phyloP scores from a whole-genome alignment of 2,113 vertebrate species.

The Mustelus asterias region DNA sequence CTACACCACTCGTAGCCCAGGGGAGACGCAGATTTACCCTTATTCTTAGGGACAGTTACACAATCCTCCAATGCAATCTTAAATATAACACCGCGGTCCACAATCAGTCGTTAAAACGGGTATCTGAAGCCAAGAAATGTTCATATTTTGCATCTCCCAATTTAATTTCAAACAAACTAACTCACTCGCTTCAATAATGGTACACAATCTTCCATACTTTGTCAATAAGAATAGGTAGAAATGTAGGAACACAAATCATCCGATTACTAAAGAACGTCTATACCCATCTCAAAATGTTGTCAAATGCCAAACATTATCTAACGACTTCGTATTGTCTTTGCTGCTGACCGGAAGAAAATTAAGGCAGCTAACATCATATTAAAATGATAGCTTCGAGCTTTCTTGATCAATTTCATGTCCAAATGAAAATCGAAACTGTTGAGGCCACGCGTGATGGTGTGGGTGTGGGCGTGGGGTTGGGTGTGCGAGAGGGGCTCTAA shows the following conservation, averaged over 20 bases:
- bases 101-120: background rate
- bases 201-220: background rate
- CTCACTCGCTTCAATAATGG: background rate
- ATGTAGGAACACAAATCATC: background rate
- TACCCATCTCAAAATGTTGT: background rate
- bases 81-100: background rate
- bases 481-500: background rate
- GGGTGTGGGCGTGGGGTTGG: too few relatives aligned
- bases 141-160: background rate
- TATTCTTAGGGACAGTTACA: too few relatives aligned
- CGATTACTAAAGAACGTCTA: background rate
- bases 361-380: constrained; percentile 17
- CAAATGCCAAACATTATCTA: constrained; percentile 3
- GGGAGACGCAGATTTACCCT: background rate
- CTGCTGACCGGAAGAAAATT: background rate
- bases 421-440: background rate
- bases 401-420: background rate
- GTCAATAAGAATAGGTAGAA: background rate
- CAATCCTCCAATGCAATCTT: background rate
- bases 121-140: background rate
- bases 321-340: background rate
- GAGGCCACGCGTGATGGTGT: background rate
- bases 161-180: background rate
- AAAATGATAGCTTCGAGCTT: constrained; percentile 33
- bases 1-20: background rate